Evolutionary conservation across 2,113 vertebrate species (phyloP), one percentile per base, ranked within the genome.

Genomic region (Mus pahari): DNA sequence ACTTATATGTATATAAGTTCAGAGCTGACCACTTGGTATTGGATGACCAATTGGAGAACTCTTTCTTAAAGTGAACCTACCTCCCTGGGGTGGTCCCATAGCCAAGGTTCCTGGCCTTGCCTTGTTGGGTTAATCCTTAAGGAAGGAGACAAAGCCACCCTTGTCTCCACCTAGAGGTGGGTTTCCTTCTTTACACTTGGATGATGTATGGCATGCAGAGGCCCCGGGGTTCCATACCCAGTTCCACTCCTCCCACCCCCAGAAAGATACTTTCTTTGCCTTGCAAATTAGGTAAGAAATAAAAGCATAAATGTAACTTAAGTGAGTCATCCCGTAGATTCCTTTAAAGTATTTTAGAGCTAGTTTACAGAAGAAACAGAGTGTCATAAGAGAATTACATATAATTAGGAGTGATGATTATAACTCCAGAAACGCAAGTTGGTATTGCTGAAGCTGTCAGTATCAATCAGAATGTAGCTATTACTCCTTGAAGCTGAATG

Each of bases 301-400:
- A 79, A 87, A 90, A 88, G 86, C 24, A 77, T 12, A 1, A 42
- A 33, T 71, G 16, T 87, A 86, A 92, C 64, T 96, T 83, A 94
- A 60, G 71, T 77, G 24, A 95, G 81, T 86, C 36, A 92, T 92
- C 75, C 36, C 87, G 50, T 95, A 89, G 78, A 73, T 42, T 77
- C 53, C 84, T 70, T 94, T 94, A 24, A 86, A 75, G 26, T 90
- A 77, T 95, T 96, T 97, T 48, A 64, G 81, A 94, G 71, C 89
- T 92, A 82, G 62, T 66, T 77, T 66, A 86, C 42, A 75, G 28
- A 62, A 28, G n/a, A 94, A 88, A 86, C 66, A 90, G 36, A 48
- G 83, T 95, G 58, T 90, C 31, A 31, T 86, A 53, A 90, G 64
- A 90, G 71, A 94, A 91, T 89, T 55, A 94, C 60, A 89, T 75